Base-by-base conservation (phyloP, 2,888 invertebrate species). In the Orthosia incerta region DNA sequence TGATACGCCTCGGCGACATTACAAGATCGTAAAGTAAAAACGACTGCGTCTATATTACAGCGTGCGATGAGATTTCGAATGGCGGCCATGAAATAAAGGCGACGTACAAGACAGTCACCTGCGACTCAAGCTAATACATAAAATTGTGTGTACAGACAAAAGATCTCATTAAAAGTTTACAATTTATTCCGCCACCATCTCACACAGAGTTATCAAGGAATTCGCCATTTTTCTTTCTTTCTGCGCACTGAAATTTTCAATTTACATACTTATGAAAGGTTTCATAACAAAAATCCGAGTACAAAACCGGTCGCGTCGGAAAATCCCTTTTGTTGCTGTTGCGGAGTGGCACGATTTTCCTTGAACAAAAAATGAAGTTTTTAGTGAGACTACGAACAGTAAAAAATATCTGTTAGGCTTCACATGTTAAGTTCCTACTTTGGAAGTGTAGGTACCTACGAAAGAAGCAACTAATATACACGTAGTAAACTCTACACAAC, bases 241-340 rank as follows among this genome's bases (percentile, higher is more conserved):
- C 85, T 80, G 82, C 80, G 85, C 83, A 86, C 80, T 86, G 88
- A 90, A 90, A 89, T 89, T 91, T 92, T 92, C 92, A 92, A 93
- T 93, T 93, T 93, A 92, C 91, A 93, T 92, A 91, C 91, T 93
- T 91, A 91, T 90, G 87, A 91, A 91, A 89, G 90, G 89, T 91
- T 92, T 89, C 88, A 89, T 88, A 90, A 89, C 86, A 89, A 90
- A 91, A 90, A 91, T 92, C 86, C 84, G 86, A 84, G 87, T 87
- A 87, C 87, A 86, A 90, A 90, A 90, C 87, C 87, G 89, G 87
- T 90, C 87, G 89, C 87, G 83, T 80, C 80, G 81, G 85, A 86
- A 89, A 86, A 90, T 89, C 82, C 80, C 84, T 80, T 89, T 90
- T 90, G 90, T 89, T 86, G 72, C 79, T 77, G 86, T 78, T 76